Conservation (phyloP, 2,113 vertebrate species). For the Pachypanchax playfairii region DNA sequence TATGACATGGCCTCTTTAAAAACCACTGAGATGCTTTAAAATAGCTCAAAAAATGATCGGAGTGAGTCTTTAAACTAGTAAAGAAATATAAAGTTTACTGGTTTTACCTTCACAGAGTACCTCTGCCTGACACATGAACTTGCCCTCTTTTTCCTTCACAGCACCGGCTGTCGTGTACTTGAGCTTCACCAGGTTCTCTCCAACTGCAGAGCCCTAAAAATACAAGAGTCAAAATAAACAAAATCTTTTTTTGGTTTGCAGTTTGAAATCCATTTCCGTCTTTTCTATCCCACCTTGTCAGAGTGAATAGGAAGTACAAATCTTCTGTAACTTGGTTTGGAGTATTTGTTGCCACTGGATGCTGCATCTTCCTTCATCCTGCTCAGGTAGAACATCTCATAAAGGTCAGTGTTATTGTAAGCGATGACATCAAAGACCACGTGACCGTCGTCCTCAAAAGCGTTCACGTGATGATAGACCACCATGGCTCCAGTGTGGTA, state of each 20-base stretch:
- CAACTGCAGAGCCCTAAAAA: conserved; percentile 80
- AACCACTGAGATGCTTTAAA: too few relatives aligned
- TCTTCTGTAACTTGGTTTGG: conserved; percentile 80
- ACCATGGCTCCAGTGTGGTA: conserved; percentile 85
- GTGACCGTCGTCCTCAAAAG: conserved; percentile 89
- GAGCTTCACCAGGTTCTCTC: conserved; percentile 84
- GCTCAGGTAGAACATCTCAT: conserved; percentile 90
- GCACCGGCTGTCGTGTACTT: conserved; percentile 84
- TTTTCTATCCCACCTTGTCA: conserved; percentile 80
- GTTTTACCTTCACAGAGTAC: conserved; percentile 84
- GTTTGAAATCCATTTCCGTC: neutral
- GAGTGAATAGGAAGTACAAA: conserved; percentile 84
- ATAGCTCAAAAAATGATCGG: too few relatives aligned
- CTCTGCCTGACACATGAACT: conserved; percentile 85
- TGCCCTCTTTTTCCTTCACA: conserved; percentile 86
- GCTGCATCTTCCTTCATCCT: conserved; percentile 68
- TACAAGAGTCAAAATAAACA: neutral
- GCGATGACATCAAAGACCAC: conserved; percentile 88
- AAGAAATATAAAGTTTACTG: neutral
- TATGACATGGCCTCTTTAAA: too few relatives aligned
- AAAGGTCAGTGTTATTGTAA: conserved; percentile 86
- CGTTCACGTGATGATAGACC: conserved; percentile 91
- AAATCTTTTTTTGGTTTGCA: neutral
- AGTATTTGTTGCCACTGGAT: conserved; percentile 41
- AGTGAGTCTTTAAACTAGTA: too few relatives aligned